Conservation (phyloP, 1,140 invertebrate genomes). For the Frieseomelitta varia region DNA sequence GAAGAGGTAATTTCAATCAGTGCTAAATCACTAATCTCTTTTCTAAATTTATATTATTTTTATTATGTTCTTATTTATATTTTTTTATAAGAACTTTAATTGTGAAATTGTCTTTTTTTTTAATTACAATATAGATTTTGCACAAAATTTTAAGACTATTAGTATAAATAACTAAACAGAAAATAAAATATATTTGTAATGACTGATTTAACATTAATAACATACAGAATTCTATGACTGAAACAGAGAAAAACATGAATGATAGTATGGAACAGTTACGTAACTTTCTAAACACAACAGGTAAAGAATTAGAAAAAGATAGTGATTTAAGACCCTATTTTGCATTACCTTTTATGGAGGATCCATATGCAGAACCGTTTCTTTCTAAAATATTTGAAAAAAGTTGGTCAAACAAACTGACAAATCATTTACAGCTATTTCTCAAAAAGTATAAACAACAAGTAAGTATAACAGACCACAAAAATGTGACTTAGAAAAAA, state of each 20-base stretch:
- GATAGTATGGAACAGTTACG: conserved; percentile 81
- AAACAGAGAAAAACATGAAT: conserved; percentile 58
- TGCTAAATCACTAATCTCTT: neutral
- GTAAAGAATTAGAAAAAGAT: conserved; percentile 82
- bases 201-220: conserved; percentile 52
- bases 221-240: conserved; percentile 45
- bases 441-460: conserved; percentile 49
- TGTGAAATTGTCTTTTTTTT: conserved; percentile 1
- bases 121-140: neutral
- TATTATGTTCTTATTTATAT: neutral
- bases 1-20: conserved; percentile 47
- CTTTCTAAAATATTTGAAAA: conserved; percentile 84
- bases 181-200: neutral
- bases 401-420: conserved; percentile 64
- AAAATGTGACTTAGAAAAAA: conserved; percentile 21
- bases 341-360: conserved; percentile 83
- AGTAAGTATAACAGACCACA: conserved; percentile 45
- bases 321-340: conserved; percentile 84
- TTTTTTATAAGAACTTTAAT: neutral
- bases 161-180: neutral
- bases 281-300: conserved; percentile 82
- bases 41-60: neutral
- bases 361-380: conserved; percentile 83
- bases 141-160: neutral
- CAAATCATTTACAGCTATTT: conserved; percentile 55